phyloP scores from a whole-genome alignment of 2,888 invertebrate species.

The Agrotis segetum region DNA sequence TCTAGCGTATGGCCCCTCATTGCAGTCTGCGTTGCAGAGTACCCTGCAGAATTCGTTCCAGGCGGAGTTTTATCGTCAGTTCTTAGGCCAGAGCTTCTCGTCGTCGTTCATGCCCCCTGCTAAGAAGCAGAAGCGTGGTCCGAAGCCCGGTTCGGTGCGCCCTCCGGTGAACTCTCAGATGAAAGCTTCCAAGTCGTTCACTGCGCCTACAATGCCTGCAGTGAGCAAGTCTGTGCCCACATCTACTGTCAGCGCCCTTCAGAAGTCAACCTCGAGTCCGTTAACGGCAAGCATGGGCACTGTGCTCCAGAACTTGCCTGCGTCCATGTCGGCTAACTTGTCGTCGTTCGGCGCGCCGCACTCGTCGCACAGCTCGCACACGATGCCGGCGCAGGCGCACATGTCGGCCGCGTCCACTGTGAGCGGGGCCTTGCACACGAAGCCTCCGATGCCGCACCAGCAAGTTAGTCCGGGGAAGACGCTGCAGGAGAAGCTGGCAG shows the following conservation, averaged over 20 bases:
- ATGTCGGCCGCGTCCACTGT: constrained; percentile 77
- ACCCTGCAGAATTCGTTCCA: constrained; percentile 82
- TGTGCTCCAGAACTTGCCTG: constrained; percentile 80
- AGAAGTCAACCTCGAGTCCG: constrained; percentile 74
- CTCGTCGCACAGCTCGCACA: constrained; percentile 32
- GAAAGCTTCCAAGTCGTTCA: constrained; percentile 73
- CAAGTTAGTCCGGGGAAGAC: constrained; percentile 92
- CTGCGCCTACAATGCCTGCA: constrained; percentile 32
- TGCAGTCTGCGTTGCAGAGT: constrained; percentile 79
- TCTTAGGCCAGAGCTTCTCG: constrained; percentile 79
- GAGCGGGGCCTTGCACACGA: constrained; percentile 77
- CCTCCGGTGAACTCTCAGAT: constrained; percentile 59
- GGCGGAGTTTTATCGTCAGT: constrained; percentile 86
- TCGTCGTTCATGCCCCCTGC: constrained; percentile 80
- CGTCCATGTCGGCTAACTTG: constrained; percentile 81
- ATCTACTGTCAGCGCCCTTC: constrained; percentile 68
- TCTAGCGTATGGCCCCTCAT: constrained; percentile 78
- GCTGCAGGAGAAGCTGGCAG: constrained; percentile 93
- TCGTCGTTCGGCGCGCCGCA: constrained; percentile 69
- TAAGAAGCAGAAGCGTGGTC: constrained; percentile 85
- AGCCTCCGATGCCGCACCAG: constrained; percentile 83
- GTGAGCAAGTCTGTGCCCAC: constrained; percentile 72
- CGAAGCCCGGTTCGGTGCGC: constrained; percentile 70
- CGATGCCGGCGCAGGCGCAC: constrained; percentile 79
- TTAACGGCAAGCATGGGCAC: constrained; percentile 85